A percentile compares a stretch with the other conserved stretches of the same genome.
Conservation (phyloP, 2,888 invertebrate genomes). For the Frankliniella fusca region DNA sequence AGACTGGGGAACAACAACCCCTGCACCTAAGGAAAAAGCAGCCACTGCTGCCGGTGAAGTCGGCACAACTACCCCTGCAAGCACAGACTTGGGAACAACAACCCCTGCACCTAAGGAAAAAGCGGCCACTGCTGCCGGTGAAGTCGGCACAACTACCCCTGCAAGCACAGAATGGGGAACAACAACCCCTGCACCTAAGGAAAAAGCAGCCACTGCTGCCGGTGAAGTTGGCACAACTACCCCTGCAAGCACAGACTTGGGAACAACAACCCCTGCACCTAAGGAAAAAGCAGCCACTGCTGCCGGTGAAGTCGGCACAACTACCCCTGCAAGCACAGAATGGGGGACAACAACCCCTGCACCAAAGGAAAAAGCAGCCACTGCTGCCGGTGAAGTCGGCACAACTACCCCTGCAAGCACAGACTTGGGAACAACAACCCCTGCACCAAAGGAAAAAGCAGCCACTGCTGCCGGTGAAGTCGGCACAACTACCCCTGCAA, state of each 20-base stretch:
- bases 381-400: too few species aligned
- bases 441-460: background rate
- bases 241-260: background rate
- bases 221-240: too few species aligned
- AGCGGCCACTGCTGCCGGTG: background rate
- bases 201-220: too few species aligned
- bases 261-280: background rate
- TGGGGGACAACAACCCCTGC: background rate
- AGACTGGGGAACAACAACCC: background rate
- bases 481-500: background rate
- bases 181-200: background rate
- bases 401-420: background rate
- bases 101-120: background rate
- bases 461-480: background rate
- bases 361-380: too few species aligned
- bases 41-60: too few species aligned
- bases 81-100: background rate
- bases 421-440: background rate
- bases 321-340: background rate
- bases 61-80: background rate
- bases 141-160: background rate
- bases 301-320: background rate
- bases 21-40: background rate
- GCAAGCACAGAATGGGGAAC: background rate
- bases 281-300: background rate